Evolutionary conservation across 2,888 invertebrate genomes (phyloP), one percentile per base, ranked within the genome.

Genomic region (Drosophila leonis): DNA sequence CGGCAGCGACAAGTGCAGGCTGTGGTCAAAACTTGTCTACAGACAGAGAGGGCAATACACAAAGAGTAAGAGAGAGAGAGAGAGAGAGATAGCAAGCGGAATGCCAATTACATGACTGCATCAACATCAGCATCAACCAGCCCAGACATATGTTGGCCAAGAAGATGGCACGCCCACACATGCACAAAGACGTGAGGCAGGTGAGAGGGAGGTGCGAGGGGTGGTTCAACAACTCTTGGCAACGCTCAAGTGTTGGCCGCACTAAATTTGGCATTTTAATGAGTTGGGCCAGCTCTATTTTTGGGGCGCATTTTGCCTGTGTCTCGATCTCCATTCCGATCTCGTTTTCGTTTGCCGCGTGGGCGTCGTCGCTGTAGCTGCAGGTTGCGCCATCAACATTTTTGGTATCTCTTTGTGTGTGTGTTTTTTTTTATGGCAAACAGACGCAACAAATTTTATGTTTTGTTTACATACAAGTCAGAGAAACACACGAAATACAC

Each of bases 101-200:
- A 83, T 83, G 71, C 82, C 87, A 82, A 81, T 87, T 83, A 84
- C 82, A 83, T 82, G 83, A 83, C 87, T 87, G 76, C 81, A 83
- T 78, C 71, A 37, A 24, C 59, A 27, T 13, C 46, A 33, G n/a
- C 56, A 27, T 20, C 46, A 33, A 15, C 54, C 46, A 35, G 31
- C 59, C 52, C 59, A 57, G 63, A 72, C 65, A 54, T 42, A 68
- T 64, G 67, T 63, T 60, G 75, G 63, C 75, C 27, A 66, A 75
- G 64, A 74, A 62, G 68, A 64, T 49, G 72, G 63, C 63, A 75
- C 75, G 62, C 75, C 75, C 71, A 75, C 76, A 20, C 51, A 27
- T 1, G 20, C 29, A n/a, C 10, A 27, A 15, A 29, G 31, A 31
- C 56, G 37, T 20, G n/a, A 18, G 41, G 20, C 31, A 3, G 20